Evolutionary conservation across 2,113 vertebrate genomes (phyloP), one percentile per base, ranked within the genome.

Genomic region (Leuciscus idus): DNA sequence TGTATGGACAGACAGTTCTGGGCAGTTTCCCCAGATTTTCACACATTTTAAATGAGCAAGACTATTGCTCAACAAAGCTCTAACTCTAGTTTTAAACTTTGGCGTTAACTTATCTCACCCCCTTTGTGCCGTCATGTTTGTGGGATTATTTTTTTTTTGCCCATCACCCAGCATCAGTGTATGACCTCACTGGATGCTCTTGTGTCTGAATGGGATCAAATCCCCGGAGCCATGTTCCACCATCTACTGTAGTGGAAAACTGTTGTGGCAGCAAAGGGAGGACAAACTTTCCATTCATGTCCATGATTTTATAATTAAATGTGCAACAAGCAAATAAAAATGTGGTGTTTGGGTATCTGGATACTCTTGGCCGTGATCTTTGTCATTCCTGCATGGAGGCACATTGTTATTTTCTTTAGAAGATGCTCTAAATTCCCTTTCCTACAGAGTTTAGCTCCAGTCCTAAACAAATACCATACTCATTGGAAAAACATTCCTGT

Each of bases 201-300:
- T 68, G 28, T 68, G 15, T 36, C 64, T 19, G 64, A 68, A 19
- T 68, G 8, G 66, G 30, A 70, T 70, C 66, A 70, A 70, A 70
- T 70, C 66, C 66, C 66, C 36, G 66, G 17, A 70, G 66, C 66
- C 30, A 70, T 70, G 1, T 70, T 70, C 66, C 66, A 70, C 19
- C 17, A 70, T 21, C 19, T 70, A 57, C 55, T 23, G 55, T 57
- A 36, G 7, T 36, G 66, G 66, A 70, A 70, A 70, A 19, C 1
- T 21, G 66, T 70, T 21, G 30, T 36, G 7, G 66, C 30, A 70
- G 66, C 17, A 66, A 33, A 66, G 28, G 62, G 28, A 66, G 28
- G 64, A 66, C 64, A 66, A 33, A 33, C 6, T 17, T 30, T 57
- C 6, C 7, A 23, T 21, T 21, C 21, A 57, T 57, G 55, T 3